Evolutionary conservation across 2,797 vertebrate species (phyloP).

Genomic region (Coreius guichenoti): DNA sequence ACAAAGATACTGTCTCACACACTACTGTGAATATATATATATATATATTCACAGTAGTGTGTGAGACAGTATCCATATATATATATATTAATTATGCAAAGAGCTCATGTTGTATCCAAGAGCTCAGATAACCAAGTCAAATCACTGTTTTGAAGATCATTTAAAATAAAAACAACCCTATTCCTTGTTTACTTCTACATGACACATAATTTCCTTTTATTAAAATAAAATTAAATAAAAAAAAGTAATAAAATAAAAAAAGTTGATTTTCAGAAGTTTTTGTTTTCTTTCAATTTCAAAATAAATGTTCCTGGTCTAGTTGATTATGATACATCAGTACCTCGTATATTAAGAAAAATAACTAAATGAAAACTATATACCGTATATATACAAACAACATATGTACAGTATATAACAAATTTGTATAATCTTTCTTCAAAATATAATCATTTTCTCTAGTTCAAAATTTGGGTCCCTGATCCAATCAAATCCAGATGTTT

Average conservation of each 20-base stretch:
- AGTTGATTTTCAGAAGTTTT: background rate
- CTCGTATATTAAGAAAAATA: background rate
- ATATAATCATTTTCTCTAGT: too few species aligned
- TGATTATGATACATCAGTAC: background rate
- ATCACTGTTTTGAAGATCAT: background rate
- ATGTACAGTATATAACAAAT: too few species aligned
- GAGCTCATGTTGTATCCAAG: background rate
- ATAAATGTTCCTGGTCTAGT: background rate
- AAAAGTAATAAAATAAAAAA: background rate
- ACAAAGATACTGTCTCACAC: conserved; percentile 19
- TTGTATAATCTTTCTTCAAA: too few species aligned
- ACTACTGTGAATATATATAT: background rate
- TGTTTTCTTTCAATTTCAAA: background rate
- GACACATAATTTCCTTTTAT: background rate
- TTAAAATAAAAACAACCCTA: background rate
- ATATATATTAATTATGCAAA: background rate
- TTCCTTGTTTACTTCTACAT: background rate
- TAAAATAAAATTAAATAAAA: background rate
- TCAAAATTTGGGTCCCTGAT: background rate
- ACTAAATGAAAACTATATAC: too few species aligned
- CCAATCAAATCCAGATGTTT: conserved; percentile 2
- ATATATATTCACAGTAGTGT: too few species aligned
- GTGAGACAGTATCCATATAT: too few species aligned
- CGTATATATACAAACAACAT: too few species aligned
- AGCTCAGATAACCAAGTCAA: background rate